phyloP scores from a whole-genome alignment of 1,140 invertebrate species.

The Phymastichus coffea region DNA sequence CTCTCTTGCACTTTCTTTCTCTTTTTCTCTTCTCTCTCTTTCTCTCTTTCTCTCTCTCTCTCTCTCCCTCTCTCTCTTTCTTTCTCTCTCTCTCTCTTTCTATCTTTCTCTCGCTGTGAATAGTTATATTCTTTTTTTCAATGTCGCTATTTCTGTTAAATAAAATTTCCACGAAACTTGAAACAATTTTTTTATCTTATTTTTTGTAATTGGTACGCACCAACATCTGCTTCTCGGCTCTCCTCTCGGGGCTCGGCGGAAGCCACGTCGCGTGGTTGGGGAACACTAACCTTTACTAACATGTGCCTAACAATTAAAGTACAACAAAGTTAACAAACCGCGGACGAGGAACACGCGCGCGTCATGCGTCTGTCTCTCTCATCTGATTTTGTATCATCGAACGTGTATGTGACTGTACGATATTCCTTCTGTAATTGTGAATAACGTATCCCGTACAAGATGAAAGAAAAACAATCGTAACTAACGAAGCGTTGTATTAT shows the following conservation, averaged over 20 bases:
- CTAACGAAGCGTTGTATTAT: too few relatives aligned
- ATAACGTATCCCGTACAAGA: too few relatives aligned
- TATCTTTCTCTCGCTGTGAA: not conserved
- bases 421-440: too few relatives aligned
- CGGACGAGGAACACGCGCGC: conserved; percentile 22
- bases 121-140: not conserved
- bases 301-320: conserved; percentile 45
- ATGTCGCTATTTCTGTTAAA: conserved; percentile 10
- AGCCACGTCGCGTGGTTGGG: conserved; percentile 52
- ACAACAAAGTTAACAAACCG: not conserved
- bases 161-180: not conserved
- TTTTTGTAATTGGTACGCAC: conserved; percentile 35
- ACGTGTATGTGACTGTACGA: too few relatives aligned
- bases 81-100: not conserved
- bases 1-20: too few relatives aligned
- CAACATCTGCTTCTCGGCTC: conserved; percentile 52
- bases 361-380: too few relatives aligned
- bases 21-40: conserved; percentile 26
- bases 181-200: not conserved
- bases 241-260: conserved; percentile 58
- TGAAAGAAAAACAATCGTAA: too few relatives aligned
- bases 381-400: too few relatives aligned
- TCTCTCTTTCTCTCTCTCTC: conserved; percentile 36
- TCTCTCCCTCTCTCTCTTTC: conserved; percentile 25
- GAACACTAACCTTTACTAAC: conserved; percentile 50